Base-by-base conservation (phyloP, 2,888 invertebrate genomes). In the Microplitis deprimator region DNA sequence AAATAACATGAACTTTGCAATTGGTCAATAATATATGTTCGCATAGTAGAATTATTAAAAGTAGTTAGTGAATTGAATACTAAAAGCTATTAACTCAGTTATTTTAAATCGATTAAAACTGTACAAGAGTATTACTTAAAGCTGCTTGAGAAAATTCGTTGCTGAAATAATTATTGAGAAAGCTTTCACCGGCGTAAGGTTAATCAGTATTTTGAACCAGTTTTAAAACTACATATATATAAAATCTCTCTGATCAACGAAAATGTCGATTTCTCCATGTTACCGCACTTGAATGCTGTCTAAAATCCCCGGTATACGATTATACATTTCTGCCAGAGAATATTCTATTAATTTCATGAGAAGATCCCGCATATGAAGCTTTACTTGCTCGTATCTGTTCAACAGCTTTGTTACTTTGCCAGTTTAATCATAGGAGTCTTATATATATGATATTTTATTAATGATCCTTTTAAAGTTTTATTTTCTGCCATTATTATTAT, bases 381-480 rank as follows among this genome's bases (percentile, higher is more conserved):
- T 10, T 38, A 62, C 29, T 62, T 72, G 39, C 13, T 17, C 29
- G 17, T 62, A 60, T 40, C 6, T 72, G n/a, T 39, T 72, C 40
- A 17, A 72, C 71, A 77, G 81, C 81, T 77, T 79, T 81, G 79
- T 79, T 74, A 75, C 79, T 76, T 77, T 76, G 73, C 61, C 41
- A 29, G 76, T 77, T 75, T 80, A 76, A 80, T 73, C 79, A 73
- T 81, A 79, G n/a, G 76, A 77, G 61, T 77, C 59, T 29, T 50
- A 6, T 50, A 13, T 50, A 68, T 29, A 7, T 38, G 72, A 62
- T 70, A 77, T 39, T 71, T 61, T 40, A 40, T 61, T 41, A 50
- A 50, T 50, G 4, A 10, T 13, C 50, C 29, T 29, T 50, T 50
- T 5, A 50, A 13, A 50, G 50, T 8, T 50, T 50, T 13, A 50